Evolutionary conservation across 2,113 vertebrate species (phyloP).

Genomic region (Chionis minor): DNA sequence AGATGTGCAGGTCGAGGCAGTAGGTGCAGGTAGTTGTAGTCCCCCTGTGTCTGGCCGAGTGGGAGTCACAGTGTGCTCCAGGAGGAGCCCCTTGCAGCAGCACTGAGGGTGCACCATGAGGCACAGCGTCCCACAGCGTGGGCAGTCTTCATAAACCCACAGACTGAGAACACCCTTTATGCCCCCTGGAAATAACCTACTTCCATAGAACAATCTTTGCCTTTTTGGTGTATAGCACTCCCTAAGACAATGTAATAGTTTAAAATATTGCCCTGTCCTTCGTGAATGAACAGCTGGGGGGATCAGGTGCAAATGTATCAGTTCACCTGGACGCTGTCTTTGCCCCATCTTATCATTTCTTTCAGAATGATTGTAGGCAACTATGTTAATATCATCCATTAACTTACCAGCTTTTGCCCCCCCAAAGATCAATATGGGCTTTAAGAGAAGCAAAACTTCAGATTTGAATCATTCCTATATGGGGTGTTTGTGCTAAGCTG

Average conservation of each 20-base stretch:
- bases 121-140: background rate
- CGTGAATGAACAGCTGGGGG: background rate
- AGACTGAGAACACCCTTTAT: background rate
- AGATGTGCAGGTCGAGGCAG: accelerated
- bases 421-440: background rate
- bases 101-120: background rate
- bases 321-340: background rate
- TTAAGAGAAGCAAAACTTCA: background rate
- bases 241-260: background rate
- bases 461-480: background rate
- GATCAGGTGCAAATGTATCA: background rate
- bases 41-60: background rate
- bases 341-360: background rate
- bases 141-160: background rate
- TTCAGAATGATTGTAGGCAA: background rate
- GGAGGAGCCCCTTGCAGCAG: accelerated
- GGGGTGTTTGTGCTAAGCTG: background rate
- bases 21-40: background rate
- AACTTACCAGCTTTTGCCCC: background rate
- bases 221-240: background rate
- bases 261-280: background rate
- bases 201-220: background rate
- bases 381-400: background rate
- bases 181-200: background rate
- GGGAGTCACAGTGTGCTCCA: background rate